Percentiles rank a stretch among this genome's conserved stretches.
phyloP scores from a whole-genome alignment of 2,797 vertebrate genomes.

The Pangasius krempfi region DNA sequence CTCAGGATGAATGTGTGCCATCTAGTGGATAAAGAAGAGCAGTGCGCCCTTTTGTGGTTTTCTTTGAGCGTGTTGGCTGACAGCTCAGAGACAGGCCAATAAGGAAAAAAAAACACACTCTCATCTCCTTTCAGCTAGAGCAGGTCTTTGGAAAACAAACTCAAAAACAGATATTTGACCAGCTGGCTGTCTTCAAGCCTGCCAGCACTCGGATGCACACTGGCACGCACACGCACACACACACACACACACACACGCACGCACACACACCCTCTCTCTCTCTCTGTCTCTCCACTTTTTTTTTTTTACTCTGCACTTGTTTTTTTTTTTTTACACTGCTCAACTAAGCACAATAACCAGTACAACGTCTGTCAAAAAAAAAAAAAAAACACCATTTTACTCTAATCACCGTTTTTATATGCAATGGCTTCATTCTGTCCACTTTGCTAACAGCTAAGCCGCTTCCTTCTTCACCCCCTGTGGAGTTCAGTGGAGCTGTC shows the following conservation, averaged over 20 bases:
- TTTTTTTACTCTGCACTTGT: conserved; percentile 6
- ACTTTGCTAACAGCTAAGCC: background rate
- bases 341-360: background rate
- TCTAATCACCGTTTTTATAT: background rate
- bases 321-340: background rate
- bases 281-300: conserved; percentile 31
- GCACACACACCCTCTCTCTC: background rate
- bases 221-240: conserved; percentile 20
- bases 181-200: conserved; percentile 56
- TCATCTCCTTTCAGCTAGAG: conserved; percentile 44
- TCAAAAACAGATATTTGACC: conserved; percentile 57
- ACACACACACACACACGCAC: conserved; percentile 25
- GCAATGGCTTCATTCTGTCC: background rate
- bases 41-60: conserved; percentile 28
- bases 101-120: conserved; percentile 14
- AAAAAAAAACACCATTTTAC: background rate
- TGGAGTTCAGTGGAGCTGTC: conserved; percentile 6
- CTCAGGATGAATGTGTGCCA: conserved; percentile 59
- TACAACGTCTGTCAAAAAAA: background rate
- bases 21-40: conserved; percentile 52
- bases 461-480: background rate
- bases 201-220: conserved; percentile 48
- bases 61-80: conserved; percentile 27
- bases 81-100: conserved; percentile 33
- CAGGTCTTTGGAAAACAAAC: conserved; percentile 44